Evolutionary conservation across 2,888 invertebrate species (phyloP).

Genomic region (Megastigmus dorsalis): DNA sequence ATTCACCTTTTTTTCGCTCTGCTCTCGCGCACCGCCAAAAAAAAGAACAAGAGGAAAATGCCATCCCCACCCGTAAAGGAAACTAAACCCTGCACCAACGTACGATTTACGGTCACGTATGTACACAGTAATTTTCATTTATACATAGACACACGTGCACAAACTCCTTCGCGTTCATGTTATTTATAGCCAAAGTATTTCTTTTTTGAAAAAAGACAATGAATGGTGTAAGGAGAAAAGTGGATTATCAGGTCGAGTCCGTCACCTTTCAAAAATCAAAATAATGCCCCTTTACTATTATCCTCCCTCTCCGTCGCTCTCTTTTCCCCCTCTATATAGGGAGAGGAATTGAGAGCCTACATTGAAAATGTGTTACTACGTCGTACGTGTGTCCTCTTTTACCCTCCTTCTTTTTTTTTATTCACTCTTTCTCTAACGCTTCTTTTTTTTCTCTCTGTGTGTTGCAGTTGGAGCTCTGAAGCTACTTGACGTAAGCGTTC

Average conservation of each 20-base stretch:
- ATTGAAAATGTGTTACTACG: neutral
- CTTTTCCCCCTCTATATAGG: too few relatives aligned
- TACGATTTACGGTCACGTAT: too few relatives aligned
- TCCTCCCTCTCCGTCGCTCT: neutral
- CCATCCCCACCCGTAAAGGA: too few relatives aligned
- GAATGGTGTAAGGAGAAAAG: neutral
- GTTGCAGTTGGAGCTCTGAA: conserved; percentile 73
- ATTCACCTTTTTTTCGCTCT: too few relatives aligned
- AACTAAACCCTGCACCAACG: too few relatives aligned
- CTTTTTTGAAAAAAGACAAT: too few relatives aligned
- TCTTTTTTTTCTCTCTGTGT: conserved; percentile 60
- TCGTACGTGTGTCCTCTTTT: conserved; percentile 22
- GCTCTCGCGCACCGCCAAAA: too few relatives aligned
- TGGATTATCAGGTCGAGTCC: conserved; percentile 38
- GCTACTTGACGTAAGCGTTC: conserved; percentile 73
- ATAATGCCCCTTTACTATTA: conserved; percentile 15
- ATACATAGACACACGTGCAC: too few relatives aligned
- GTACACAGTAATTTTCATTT: too few relatives aligned
- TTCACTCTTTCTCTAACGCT: conserved; percentile 24
- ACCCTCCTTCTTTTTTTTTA: neutral
- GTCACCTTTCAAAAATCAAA: conserved; percentile 29
- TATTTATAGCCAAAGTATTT: too few relatives aligned
- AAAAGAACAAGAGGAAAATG: too few relatives aligned
- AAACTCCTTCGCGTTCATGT: too few relatives aligned
- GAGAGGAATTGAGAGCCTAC: neutral